Conservation (phyloP, 2,888 invertebrate species). For the Noctua pronuba region DNA sequence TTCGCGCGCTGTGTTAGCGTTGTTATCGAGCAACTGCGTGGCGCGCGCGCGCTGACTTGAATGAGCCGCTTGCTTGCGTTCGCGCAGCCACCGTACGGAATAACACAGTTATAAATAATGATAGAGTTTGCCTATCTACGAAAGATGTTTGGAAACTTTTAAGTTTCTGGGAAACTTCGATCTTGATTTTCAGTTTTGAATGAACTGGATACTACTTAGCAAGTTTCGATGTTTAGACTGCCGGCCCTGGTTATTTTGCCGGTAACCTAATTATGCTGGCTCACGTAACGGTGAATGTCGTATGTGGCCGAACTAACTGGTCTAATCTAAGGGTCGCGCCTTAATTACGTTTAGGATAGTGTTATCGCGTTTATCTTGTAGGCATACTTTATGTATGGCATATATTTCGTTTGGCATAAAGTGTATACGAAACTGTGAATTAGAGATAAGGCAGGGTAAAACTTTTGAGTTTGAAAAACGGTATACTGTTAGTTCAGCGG, state of each 20-base stretch:
- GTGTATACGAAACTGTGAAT: not conserved
- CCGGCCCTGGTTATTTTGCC: constrained; percentile 8
- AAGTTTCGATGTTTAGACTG: not conserved
- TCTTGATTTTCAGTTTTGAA: constrained; percentile 26
- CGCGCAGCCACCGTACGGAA: constrained; percentile 3
- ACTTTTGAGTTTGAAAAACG: not conserved
- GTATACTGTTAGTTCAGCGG: too few species aligned
- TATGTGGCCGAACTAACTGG: constrained; percentile 22
- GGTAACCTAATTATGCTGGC: constrained; percentile 42
- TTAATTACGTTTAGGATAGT: constrained; percentile 34
- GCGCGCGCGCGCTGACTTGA: constrained; percentile 57
- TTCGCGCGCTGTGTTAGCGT: constrained; percentile 51
- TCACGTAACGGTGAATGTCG: constrained; percentile 46
- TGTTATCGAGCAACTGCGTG: constrained; percentile 20
- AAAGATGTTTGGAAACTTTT: constrained; percentile 36
- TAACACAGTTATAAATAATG: constrained; percentile 59
- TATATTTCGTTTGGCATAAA: constrained; percentile 1
- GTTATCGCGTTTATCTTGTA: constrained; percentile 40
- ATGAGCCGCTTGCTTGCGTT: constrained; percentile 33
- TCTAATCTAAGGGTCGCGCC: constrained; percentile 32
- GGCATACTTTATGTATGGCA: not conserved
- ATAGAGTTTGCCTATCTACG: constrained; percentile 31
- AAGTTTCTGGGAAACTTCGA: constrained; percentile 26
- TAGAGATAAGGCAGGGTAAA: not conserved
- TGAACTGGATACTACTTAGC: not conserved